Evolutionary conservation across 2,888 invertebrate genomes (phyloP).

Genomic region (Coelopa pilipes): DNA sequence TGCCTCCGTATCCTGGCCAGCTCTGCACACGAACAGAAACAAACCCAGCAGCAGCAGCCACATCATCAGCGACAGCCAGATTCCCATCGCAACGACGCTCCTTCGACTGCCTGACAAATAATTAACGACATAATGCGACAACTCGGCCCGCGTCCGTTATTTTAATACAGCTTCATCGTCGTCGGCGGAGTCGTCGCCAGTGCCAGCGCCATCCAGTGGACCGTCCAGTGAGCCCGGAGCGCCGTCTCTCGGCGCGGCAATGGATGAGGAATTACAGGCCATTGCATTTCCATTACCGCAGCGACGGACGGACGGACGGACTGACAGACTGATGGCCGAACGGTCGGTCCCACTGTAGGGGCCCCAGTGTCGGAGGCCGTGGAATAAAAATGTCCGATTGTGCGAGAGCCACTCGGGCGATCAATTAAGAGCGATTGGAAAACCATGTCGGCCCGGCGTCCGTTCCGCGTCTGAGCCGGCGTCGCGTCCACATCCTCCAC

Average conservation of each 20-base stretch:
- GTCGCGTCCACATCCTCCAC: too few relatives aligned
- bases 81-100: not conserved
- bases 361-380: not conserved
- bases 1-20: too few relatives aligned
- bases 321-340: not conserved
- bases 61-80: too few relatives aligned
- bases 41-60: too few relatives aligned
- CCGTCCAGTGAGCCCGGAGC: not conserved
- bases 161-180: slow-evolving; percentile 17
- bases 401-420: slow-evolving; percentile 8
- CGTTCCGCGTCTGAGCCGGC: not conserved
- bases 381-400: not conserved
- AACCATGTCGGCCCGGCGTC: not conserved
- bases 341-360: too few relatives aligned
- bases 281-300: slow-evolving; percentile 22
- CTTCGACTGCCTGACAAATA: slow-evolving; percentile 15
- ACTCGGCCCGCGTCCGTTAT: slow-evolving; percentile 24
- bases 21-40: too few relatives aligned
- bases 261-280: slow-evolving; percentile 17
- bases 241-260: not conserved
- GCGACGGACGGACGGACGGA: not conserved
- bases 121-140: slow-evolving; percentile 23
- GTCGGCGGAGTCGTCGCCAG: not conserved
- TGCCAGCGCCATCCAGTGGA: not conserved
- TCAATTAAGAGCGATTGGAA: slow-evolving; percentile 27